Evolutionary conservation across 2,113 vertebrate genomes (phyloP), one percentile per base, ranked within the genome.

Genomic region (Glareola pratincola): DNA sequence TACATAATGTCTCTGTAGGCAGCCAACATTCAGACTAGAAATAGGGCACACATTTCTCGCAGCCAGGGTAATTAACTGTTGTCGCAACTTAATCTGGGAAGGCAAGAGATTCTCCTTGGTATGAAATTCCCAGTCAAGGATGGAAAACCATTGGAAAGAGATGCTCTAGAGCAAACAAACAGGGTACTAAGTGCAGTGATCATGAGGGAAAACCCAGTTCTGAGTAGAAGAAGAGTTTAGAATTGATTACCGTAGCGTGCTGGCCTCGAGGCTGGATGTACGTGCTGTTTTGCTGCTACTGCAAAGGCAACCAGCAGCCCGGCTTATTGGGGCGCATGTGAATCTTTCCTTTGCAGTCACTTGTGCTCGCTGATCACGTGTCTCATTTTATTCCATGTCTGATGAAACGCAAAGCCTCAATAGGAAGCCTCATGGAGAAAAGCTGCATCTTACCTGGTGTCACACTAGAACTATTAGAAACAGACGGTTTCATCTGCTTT

Each of bases 1-100:
- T 92, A 29, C 64, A 12, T 36, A 87, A 89, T 93, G 79, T 88
- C 89, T 64, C 75, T 88, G 88, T 51, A 91, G 94, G 79, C 95
- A 86, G 11, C 34, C 48, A 22, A 32, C 74, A 50, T 3, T 26
- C 81, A 73, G 76, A 26, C 83, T 45, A 59, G 72, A 75, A 95
- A 48, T 2, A 56, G 79, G 54, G 64, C 67, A 74, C 43, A 4
- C 12, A 1, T 56, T 83, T 26, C 79, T 59, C 57, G 2, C 64
- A 91, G 67, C 4, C 1, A 29, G 87, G 76, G 39, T 15, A 54
- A 37, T 23, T 41, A 37, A 16, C 84, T 7, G 10, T 2, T 47
- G 78, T 45, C 73, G 82, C 80, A 71, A 37, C 67, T 26, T 66
- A 67, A 50, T 47, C 79, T 27, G 72, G 15, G 23, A 47, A 87